A percentile compares a stretch with the other conserved stretches of the same genome.
These are phyloP conservation scores for Pseudomyrmex dendroicus DNA, from an alignment of 1,140 invertebrate species.

Conservation along the genomic window DNA sequence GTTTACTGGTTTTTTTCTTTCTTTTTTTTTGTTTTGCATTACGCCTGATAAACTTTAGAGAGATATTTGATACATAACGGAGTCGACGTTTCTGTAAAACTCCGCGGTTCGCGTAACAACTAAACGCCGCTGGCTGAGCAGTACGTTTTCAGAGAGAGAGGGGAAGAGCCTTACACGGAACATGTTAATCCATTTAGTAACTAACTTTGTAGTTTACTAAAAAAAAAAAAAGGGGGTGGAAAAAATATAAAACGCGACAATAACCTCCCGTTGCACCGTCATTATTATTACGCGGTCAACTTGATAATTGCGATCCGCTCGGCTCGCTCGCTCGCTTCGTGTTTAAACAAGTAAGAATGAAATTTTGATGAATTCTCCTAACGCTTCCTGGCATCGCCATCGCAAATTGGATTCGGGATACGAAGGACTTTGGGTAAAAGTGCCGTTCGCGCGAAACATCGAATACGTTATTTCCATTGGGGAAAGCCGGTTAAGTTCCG, in stretches of 20 bases:
- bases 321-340: background rate
- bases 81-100: slow-evolving; percentile 21
- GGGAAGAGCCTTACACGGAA: background rate
- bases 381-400: background rate
- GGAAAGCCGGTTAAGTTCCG: slow-evolving; percentile 6
- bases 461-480: slow-evolving; percentile 50
- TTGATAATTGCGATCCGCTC: slow-evolving; percentile 43
- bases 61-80: slow-evolving; percentile 20
- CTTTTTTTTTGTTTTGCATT: background rate
- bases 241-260: slow-evolving; percentile 15
- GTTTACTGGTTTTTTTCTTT: too few species aligned
- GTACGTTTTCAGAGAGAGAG: slow-evolving; percentile 13
- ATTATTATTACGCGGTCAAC: slow-evolving; percentile 44
- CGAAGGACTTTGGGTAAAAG: slow-evolving; percentile 44
- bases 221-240: background rate
- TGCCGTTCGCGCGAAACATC: slow-evolving; percentile 27
- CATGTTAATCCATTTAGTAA: slow-evolving; percentile 53
- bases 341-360: slow-evolving; percentile 42
- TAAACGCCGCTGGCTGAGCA: background rate
- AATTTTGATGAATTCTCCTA: slow-evolving; percentile 52
- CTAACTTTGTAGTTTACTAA: slow-evolving; percentile 36
- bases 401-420: slow-evolving; percentile 42
- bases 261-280: background rate
- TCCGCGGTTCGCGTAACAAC: slow-evolving; percentile 15
- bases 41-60: background rate